A percentile compares a stretch with the other conserved stretches of the same genome.
phyloP scores from a whole-genome alignment of 2,797 vertebrate species.

The Gymnothorax javanicus region DNA sequence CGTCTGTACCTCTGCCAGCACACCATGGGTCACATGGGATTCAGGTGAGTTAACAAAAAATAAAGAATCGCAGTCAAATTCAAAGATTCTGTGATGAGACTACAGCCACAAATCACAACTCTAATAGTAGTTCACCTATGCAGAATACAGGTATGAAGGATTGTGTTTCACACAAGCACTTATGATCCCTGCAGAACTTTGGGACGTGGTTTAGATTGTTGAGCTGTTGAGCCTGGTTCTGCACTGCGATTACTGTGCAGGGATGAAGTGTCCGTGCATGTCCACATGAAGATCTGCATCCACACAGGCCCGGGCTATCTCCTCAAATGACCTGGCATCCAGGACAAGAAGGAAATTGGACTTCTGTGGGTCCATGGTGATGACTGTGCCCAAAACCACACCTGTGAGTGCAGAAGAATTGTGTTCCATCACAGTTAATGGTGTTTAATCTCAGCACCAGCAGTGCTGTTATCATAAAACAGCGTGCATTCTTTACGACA shows the following conservation, averaged over 20 bases:
- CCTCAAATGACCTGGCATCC: slow-evolving; percentile 85
- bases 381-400: slow-evolving; percentile 75
- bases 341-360: slow-evolving; percentile 82
- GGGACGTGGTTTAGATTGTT: background rate
- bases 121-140: background rate
- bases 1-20: no score
- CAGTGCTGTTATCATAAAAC: background rate
- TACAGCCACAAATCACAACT: background rate
- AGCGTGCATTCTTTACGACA: background rate
- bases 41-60: no score
- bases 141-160: background rate
- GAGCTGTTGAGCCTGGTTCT: background rate
- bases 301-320: slow-evolving; percentile 81
- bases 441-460: background rate
- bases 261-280: slow-evolving; percentile 88
- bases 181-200: background rate
- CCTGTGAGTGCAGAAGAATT: slow-evolving; percentile 66
- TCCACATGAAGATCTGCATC: slow-evolving; percentile 76
- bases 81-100: background rate
- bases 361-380: slow-evolving; percentile 72
- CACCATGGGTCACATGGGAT: no score
- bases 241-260: slow-evolving; percentile 49
- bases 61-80: background rate
- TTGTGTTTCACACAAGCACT: background rate
- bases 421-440: background rate